phyloP scores from a whole-genome alignment of 1,140 invertebrate species.

The Anastrepha ludens region DNA sequence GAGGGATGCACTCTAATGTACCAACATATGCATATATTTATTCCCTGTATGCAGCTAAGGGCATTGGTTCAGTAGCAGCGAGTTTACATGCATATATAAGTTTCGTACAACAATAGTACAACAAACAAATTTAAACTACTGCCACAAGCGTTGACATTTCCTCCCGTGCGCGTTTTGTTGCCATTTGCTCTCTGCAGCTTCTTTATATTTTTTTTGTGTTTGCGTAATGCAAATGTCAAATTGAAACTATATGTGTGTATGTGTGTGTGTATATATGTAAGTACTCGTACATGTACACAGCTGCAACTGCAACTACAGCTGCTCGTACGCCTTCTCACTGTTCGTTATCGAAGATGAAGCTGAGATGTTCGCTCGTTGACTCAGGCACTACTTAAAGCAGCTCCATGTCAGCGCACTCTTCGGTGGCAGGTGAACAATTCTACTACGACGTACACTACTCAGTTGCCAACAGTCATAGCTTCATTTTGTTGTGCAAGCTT shows the following conservation, averaged over 20 bases:
- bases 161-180: neutral
- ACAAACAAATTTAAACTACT: neutral
- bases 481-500: neutral
- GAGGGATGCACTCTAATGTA: too few species aligned
- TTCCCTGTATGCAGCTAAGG: neutral
- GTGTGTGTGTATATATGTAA: neutral
- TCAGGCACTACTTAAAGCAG: neutral
- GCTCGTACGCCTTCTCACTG: neutral
- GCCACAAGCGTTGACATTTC: neutral
- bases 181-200: neutral
- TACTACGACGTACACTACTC: neutral
- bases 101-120: neutral
- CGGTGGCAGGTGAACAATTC: constrained; percentile 5
- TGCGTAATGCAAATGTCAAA: constrained; percentile 2
- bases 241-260: neutral
- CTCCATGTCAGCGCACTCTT: neutral
- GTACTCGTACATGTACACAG: neutral
- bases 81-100: too few species aligned
- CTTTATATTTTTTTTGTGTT: neutral
- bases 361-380: neutral
- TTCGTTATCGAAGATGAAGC: neutral
- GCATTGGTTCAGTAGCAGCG: neutral
- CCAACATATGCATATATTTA: neutral
- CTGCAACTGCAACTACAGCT: neutral
- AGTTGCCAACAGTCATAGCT: neutral